Base-by-base conservation (phyloP, 2,797 vertebrate genomes). In the Sarcophilus harrisii region DNA sequence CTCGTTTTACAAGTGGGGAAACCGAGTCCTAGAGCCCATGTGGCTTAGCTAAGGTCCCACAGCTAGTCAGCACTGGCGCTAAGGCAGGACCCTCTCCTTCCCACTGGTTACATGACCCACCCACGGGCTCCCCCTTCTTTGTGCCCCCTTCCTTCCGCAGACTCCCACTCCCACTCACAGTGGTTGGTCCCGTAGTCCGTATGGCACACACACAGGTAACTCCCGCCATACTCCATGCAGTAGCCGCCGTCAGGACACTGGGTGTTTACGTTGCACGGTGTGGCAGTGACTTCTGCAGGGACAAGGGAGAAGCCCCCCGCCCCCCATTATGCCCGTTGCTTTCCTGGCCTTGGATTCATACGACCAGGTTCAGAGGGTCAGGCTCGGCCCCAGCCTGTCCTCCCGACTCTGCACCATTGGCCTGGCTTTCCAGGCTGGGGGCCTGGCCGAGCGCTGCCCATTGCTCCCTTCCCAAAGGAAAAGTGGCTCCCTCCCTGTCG, bases 171-270 rank as follows among this genome's bases (percentile, higher is more conserved):
- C 87, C 59, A 93, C 99, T 99, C 96, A 99, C 99, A 93, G 98
- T 99, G 98, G 97, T 99, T 99, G 98, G 96, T 90, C 94, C 98
- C 96, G 0, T 98, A 99, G 98, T 98, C 99, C 0, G 99, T 99
- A 98, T 99, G 99, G 98, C 99, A 99, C 60, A 99, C 99, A 0
- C 99, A 99, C 62, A 99, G 99, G 98, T 99, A 99, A 92, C 99
- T 99, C 73, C 99, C 99, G 0, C 99, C 99, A 0, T 99, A 99
- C 97, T 99, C 99, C 99, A 99, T 98, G 98, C 99, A 99, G 4
- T 99, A 99, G 32, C 99, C 99, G 0, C 99, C 99, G 0, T 99
- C 99, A 0, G 99, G 99, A 97, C 99, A 99, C 45, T 99, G 99
- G 0, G 99, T 99, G 98, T 99, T 99, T 99, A 99, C 97, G 93